phyloP scores from a whole-genome alignment of 1,140 invertebrate species.

The Drosophila cardini region DNA sequence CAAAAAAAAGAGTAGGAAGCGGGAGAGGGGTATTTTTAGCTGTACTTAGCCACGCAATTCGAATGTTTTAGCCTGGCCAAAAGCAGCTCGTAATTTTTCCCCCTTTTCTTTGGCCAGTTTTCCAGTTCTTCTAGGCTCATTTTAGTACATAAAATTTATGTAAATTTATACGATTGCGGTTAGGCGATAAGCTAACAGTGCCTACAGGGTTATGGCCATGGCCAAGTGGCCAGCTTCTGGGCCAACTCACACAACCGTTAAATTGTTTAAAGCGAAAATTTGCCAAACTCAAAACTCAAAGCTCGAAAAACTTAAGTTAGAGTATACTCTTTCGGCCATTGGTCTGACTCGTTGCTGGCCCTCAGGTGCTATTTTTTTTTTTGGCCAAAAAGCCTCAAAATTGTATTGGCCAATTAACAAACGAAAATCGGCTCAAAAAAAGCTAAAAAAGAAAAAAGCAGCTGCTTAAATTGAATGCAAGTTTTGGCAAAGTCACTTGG shows the following conservation, averaged over 20 bases:
- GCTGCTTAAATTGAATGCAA: conserved; percentile 8
- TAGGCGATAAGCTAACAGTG: conserved; percentile 54
- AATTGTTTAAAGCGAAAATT: conserved; percentile 64
- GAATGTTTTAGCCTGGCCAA: conserved; percentile 63
- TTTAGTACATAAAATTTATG: conserved; percentile 68
- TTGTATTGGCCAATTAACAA: conserved; percentile 27
- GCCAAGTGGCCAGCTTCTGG: conserved; percentile 16
- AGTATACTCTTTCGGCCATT: conserved; percentile 5
- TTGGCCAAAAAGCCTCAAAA: not conserved
- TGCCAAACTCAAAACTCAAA: conserved; percentile 24
- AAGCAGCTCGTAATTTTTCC: not conserved
- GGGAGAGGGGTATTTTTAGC: too few relatives aligned
- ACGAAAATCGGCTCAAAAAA: conserved; percentile 6
- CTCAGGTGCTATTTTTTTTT: not conserved
- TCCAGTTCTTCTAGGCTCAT: conserved; percentile 5
- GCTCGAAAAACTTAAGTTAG: not conserved
- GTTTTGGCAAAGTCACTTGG: not conserved
- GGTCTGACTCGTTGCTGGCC: not conserved
- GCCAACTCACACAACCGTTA: conserved; percentile 49
- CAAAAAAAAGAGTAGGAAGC: too few relatives aligned
- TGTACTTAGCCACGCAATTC: too few relatives aligned
- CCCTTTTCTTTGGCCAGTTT: not conserved
- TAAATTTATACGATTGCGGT: conserved; percentile 68
- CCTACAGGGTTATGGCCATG: conserved; percentile 14
- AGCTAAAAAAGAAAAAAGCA: conserved; percentile 1